These are phyloP conservation scores for Lontra canadensis DNA, from an alignment of 2,113 vertebrate genomes.

Conservation along the genomic window DNA sequence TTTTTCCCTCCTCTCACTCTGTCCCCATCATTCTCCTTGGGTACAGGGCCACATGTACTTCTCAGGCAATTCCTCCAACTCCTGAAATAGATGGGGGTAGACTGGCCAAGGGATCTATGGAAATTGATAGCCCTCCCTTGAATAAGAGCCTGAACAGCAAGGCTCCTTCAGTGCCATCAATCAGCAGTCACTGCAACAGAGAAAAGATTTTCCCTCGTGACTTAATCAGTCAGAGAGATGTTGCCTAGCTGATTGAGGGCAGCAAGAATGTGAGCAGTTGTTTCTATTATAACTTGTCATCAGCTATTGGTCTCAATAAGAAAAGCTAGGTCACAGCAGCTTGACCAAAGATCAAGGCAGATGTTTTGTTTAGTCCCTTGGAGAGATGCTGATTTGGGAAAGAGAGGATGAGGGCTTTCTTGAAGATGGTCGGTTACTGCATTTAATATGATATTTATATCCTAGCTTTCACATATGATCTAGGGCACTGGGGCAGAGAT, in stretches of 20 bases:
- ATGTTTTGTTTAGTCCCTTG: neutral
- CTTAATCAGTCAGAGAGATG: slow-evolving; percentile 51
- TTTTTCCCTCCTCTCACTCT: neutral
- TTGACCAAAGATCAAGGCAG: slow-evolving; percentile 41
- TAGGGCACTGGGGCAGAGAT: neutral
- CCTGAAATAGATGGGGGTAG: neutral
- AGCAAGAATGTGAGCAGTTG: neutral
- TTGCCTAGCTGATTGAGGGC: neutral
- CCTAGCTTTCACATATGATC: neutral
- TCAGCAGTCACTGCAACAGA: slow-evolving; percentile 36
- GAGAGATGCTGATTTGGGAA: neutral
- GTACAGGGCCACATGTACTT: neutral
- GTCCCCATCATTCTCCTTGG: neutral
- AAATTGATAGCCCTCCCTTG: slow-evolving; percentile 2
- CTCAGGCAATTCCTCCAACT: slow-evolving; percentile 3
- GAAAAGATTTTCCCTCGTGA: slow-evolving; percentile 52
- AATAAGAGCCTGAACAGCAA: neutral
- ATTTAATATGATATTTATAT: slow-evolving; percentile 26
- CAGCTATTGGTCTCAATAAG: slow-evolving; percentile 3
- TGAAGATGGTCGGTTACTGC: neutral
- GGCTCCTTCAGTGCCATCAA: neutral
- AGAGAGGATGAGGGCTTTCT: slow-evolving; percentile 14
- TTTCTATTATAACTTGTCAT: slow-evolving; percentile 59
- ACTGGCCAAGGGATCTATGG: neutral
- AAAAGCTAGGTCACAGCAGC: slow-evolving; percentile 11